A percentile compares a stretch with the other conserved stretches of the same genome.
phyloP scores from a whole-genome alignment of 1,140 invertebrate genomes.

The Philopotamus ludificatus region DNA sequence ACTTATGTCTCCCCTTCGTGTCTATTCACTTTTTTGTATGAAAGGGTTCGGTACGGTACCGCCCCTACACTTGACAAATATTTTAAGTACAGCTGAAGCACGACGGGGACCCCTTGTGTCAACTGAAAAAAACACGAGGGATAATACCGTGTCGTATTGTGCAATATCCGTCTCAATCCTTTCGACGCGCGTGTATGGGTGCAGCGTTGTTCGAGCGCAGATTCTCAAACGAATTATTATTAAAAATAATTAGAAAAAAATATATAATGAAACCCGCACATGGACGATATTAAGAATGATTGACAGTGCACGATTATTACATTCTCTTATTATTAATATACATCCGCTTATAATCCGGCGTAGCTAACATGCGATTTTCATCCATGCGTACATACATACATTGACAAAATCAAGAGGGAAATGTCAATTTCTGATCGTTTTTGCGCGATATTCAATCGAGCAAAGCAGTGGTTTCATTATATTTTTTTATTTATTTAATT shows the following conservation, averaged over 20 bases:
- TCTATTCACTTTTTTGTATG: neutral
- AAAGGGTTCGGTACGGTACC: conserved; percentile 23
- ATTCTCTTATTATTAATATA: neutral
- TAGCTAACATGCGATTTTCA: neutral
- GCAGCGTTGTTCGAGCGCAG: neutral
- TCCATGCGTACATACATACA: neutral
- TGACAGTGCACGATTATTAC: neutral
- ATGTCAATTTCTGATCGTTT: conserved; percentile 7
- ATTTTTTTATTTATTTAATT: too few relatives aligned
- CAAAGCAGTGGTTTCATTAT: too few relatives aligned
- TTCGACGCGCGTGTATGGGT: neutral
- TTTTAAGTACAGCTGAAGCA: conserved; percentile 15
- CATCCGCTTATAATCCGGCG: neutral
- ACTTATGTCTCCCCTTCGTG: neutral
- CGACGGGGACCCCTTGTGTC: conserved; percentile 8
- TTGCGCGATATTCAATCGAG: too few relatives aligned
- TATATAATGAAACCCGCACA: neutral
- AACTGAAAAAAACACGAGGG: conserved; percentile 16
- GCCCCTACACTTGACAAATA: conserved; percentile 33
- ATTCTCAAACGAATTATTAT: neutral
- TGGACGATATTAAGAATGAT: neutral
- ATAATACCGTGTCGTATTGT: conserved; percentile 4
- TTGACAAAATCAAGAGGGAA: conserved; percentile 15
- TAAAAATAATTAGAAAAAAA: neutral
- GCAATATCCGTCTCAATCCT: too few relatives aligned